Base-by-base conservation (phyloP, 2,797 vertebrate genomes). In the Threskiornis aethiopicus region DNA sequence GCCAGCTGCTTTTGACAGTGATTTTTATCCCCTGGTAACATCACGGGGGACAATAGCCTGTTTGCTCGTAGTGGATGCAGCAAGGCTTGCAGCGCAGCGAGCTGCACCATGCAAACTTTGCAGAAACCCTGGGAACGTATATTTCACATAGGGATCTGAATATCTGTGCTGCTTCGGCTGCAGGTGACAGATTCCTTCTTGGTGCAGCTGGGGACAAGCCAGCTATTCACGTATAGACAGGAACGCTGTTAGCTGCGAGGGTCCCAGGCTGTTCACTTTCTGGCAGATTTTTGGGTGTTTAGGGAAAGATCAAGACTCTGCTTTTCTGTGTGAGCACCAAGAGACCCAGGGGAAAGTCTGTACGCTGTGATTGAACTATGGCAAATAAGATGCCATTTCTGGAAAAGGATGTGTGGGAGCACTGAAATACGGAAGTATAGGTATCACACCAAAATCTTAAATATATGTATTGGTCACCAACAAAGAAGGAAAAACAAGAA, bases 1-100 rank as follows among this genome's bases (percentile, higher is more conserved):
- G 10, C 4, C 6, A 42, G 41, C 10, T 61, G 41, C 16, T 58
- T 62, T 39, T 41, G n/a, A 16, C 8, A 6, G 16, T 58, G n/a
- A 13, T 75, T 82, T 57, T 62, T 24, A 46, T 39, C 20, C 20
- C 20, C 5, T 35, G 29, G 25, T 11, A 71, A 17, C 17, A 46
- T 1, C 1, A 1, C 14, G 5, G 3, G 1, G 1, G 20, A 13
- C 8, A 44, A 44, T 33, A 44, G 15, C 4, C 26, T 59, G 19
- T 80, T 61, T 49, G 11, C 11, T 62, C 7, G 24, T 37, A 11
- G 4, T 7, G 3, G 26, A 29, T 10, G 3, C 4, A 31, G 13
- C 5, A 2, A 5, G 61, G 21, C 12, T 62, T 62, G 44, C 52
- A 51, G 15, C 0, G 6, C 41, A 70, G 44, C 1, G 1, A 37